Evolutionary conservation across 2,113 vertebrate genomes (phyloP).

Genomic region (Callopanchax toddi): DNA sequence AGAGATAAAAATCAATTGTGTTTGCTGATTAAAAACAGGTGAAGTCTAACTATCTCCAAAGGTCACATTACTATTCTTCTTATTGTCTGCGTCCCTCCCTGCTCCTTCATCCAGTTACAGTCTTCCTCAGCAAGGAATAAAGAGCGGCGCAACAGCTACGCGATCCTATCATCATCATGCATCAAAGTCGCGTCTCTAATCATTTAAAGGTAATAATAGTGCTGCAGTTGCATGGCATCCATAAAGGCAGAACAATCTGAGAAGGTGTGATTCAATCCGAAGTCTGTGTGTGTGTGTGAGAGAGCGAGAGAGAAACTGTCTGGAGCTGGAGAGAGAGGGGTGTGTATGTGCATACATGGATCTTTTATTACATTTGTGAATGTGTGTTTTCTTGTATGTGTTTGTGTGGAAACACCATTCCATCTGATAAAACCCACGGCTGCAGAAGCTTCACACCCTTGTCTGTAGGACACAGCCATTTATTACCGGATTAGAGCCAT

Average conservation of each 20-base stretch:
- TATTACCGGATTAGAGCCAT: constrained; percentile 86
- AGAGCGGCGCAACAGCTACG: constrained; percentile 60
- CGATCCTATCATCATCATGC: constrained; percentile 76
- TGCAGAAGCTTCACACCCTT: constrained; percentile 80
- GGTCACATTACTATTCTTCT: constrained; percentile 78
- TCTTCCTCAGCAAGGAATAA: constrained; percentile 59
- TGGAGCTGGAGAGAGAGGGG: too few relatives aligned
- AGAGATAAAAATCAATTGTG: constrained; percentile 79
- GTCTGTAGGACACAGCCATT: constrained; percentile 85
- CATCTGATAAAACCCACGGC: constrained; percentile 79
- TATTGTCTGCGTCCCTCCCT: constrained; percentile 50
- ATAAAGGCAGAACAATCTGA: constrained; percentile 72
- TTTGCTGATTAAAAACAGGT: constrained; percentile 80
- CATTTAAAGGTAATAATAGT: constrained; percentile 77
- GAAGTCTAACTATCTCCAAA: constrained; percentile 77
- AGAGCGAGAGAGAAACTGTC: neutral
- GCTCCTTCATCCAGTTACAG: constrained; percentile 70
- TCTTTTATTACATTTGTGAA: constrained; percentile 59
- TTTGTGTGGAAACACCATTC: constrained; percentile 71
- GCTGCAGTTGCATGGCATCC: constrained; percentile 69
- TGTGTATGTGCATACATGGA: neutral
- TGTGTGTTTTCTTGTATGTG: constrained; percentile 16
- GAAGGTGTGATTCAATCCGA: constrained; percentile 74
- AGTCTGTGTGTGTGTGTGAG: constrained; percentile 41
- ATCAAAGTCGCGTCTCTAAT: constrained; percentile 74